Percentiles rank a stretch among this genome's conserved stretches.
phyloP scores from a whole-genome alignment of 2,888 invertebrate genomes.

The Rhyacophila evoluta region DNA sequence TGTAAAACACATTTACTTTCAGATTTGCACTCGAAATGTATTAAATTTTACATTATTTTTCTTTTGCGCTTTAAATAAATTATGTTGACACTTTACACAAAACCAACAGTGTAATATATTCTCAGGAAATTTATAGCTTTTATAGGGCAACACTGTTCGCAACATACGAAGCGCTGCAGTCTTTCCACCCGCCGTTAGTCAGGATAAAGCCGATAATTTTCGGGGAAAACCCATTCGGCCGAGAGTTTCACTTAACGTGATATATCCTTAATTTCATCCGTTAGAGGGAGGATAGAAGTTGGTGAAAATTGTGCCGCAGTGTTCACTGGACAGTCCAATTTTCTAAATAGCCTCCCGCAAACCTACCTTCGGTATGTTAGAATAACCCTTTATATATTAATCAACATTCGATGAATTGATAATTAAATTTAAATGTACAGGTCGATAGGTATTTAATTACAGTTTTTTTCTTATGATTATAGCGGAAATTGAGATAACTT shows the following conservation, averaged over 20 bases:
- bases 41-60: no score
- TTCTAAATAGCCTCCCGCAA: background rate
- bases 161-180: conserved; percentile 7
- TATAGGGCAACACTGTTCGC: background rate
- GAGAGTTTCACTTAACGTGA: conserved; percentile 15
- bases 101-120: background rate
- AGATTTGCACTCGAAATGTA: no score
- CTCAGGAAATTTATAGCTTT: background rate
- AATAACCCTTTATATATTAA: no score
- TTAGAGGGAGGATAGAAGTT: background rate
- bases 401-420: no score
- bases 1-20: no score
- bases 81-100: background rate
- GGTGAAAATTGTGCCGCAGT: background rate
- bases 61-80: background rate
- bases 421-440: no score
- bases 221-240: conserved; percentile 3
- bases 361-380: no score
- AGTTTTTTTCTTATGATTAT: no score
- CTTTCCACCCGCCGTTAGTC: background rate
- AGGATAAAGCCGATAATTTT: conserved; percentile 9
- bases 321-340: background rate
- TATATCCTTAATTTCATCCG: conserved; percentile 13
- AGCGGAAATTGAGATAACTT: no score
- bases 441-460: no score